Conservation (phyloP, 2,113 vertebrate genomes). For the Morphnarchus princeps region DNA sequence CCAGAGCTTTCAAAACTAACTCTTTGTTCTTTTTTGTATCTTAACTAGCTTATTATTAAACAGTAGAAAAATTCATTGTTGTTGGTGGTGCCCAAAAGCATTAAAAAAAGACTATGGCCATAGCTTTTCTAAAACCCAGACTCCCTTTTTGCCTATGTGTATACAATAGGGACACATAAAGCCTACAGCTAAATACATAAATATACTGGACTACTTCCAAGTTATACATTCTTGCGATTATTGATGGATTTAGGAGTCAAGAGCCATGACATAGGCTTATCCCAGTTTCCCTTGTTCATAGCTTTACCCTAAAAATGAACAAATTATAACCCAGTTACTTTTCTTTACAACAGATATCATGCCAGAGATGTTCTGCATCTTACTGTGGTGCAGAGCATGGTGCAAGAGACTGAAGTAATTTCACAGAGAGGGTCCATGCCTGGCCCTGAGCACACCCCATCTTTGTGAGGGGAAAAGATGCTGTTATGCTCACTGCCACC, state of each 20-base stretch:
- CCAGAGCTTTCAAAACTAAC: constrained; percentile 26
- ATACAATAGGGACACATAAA: neutral
- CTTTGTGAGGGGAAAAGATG: neutral
- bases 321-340: neutral
- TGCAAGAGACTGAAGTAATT: neutral
- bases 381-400: neutral
- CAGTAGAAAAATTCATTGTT: neutral
- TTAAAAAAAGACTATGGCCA: neutral
- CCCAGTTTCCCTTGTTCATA: neutral
- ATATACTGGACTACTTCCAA: neutral
- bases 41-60: constrained; percentile 4
- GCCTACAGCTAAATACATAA: neutral
- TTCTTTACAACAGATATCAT: neutral
- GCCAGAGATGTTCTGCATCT: neutral
- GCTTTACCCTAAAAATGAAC: neutral
- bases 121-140: neutral
- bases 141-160: neutral
- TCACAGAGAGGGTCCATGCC: neutral
- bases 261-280: neutral
- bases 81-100: neutral
- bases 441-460: neutral
- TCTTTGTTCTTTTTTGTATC: neutral
- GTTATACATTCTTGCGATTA: neutral
- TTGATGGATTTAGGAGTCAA: neutral
- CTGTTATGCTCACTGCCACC: neutral